Conservation (phyloP, 2,888 invertebrate species). For the Eristalis arbustorum region DNA sequence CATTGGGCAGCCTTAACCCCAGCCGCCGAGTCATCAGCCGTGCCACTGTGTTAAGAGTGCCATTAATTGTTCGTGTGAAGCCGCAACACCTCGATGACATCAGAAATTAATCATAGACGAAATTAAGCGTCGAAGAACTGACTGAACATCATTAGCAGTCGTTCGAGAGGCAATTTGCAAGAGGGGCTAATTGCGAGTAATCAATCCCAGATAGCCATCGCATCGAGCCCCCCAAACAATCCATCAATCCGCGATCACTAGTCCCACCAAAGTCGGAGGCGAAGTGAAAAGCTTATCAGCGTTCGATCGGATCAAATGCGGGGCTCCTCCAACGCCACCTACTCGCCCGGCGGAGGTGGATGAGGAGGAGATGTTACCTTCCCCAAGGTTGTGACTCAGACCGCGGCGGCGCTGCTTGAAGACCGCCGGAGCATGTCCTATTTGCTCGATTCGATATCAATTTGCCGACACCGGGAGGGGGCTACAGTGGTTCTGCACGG, state of each 20-base stretch:
- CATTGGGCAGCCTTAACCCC: neutral
- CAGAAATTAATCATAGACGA: neutral
- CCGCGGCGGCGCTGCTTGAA: neutral
- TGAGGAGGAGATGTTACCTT: slow-evolving; percentile 42
- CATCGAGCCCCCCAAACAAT: slow-evolving; percentile 29
- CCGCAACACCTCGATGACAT: neutral
- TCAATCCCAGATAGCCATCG: slow-evolving; percentile 46
- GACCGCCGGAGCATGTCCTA: slow-evolving; percentile 54
- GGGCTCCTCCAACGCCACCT: slow-evolving; percentile 24
- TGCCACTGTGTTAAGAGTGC: neutral
- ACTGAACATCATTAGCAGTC: slow-evolving; percentile 47
- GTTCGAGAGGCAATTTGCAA: slow-evolving; percentile 32
- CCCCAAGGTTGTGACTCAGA: slow-evolving; percentile 58
- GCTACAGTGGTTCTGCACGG: neutral
- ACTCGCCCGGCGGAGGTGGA: neutral
- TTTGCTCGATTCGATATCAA: slow-evolving; percentile 50
- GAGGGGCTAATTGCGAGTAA: slow-evolving; percentile 54
- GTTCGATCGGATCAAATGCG: slow-evolving; percentile 45
- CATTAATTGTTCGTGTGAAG: neutral
- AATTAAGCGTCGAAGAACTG: neutral
- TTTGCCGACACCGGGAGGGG: slow-evolving; percentile 5
- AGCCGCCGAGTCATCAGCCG: neutral
- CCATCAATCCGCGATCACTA: slow-evolving; percentile 62
- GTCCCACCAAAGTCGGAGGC: slow-evolving; percentile 1
- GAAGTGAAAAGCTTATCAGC: slow-evolving; percentile 47